Percentiles rank a stretch among this genome's conserved stretches.
phyloP scores from a whole-genome alignment of 2,797 vertebrate genomes.

The Enteromius viviparus region DNA sequence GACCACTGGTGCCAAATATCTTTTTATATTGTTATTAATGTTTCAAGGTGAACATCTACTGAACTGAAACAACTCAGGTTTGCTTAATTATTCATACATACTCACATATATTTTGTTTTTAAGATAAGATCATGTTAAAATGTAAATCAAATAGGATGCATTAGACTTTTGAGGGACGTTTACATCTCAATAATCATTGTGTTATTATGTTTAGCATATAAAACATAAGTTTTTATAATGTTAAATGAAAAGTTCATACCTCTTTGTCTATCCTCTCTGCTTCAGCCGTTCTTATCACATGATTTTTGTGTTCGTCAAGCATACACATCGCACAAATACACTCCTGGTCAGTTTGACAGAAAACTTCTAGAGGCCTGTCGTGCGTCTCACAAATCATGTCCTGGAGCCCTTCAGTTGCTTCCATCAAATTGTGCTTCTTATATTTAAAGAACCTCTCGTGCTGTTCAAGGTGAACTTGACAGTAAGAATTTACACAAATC shows the following conservation, averaged over 20 bases:
- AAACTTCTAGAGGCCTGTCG: conserved; percentile 4
- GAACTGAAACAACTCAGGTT: background rate
- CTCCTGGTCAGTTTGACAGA: background rate
- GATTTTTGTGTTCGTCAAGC: background rate
- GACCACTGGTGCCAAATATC: background rate
- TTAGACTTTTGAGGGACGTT: background rate
- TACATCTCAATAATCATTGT: background rate
- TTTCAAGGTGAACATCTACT: background rate
- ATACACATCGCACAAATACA: background rate
- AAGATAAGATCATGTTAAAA: background rate
- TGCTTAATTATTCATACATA: background rate
- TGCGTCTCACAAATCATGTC: conserved; percentile 7
- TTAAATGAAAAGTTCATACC: background rate
- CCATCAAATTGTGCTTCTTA: conserved; percentile 1
- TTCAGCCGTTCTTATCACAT: background rate
- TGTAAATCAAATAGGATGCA: background rate
- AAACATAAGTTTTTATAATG: background rate
- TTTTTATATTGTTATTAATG: background rate
- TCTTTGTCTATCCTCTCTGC: background rate
- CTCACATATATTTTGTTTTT: background rate
- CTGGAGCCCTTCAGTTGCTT: background rate
- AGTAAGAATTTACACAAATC: background rate
- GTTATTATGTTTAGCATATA: background rate
- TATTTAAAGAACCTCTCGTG: background rate
- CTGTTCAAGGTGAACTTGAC: background rate